Conservation (phyloP, 2,888 invertebrate species). For the Xestia c-nigrum region DNA sequence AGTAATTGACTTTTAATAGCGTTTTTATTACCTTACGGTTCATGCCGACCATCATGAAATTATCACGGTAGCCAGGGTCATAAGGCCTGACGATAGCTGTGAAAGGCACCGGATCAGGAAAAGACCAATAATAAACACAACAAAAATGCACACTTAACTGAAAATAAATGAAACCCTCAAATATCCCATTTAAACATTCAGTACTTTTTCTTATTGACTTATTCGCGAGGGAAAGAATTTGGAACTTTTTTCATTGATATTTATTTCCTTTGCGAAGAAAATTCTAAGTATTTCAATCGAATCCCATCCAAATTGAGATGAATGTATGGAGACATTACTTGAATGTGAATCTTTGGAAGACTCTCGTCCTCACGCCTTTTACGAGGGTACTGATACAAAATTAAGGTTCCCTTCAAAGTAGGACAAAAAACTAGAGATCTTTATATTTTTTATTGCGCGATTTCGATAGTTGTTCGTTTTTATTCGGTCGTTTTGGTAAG, state of each 20-base stretch:
- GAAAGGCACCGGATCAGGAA: neutral
- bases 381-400: conserved; percentile 34
- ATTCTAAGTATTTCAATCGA: conserved; percentile 56
- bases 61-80: neutral
- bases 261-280: conserved; percentile 47
- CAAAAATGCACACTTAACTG: conserved; percentile 6
- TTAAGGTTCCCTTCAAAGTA: conserved; percentile 20
- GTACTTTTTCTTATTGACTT: conserved; percentile 36
- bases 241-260: conserved; percentile 55
- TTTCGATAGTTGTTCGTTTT: conserved; percentile 20
- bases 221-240: conserved; percentile 14
- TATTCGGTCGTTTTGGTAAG: conserved; percentile 29
- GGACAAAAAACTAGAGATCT: conserved; percentile 30
- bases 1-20: neutral
- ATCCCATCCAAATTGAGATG: conserved; percentile 59
- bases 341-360: conserved; percentile 47
- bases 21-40: too few species aligned
- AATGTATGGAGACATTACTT: conserved; percentile 55
- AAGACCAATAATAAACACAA: conserved; percentile 1
- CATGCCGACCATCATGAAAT: neutral
- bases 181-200: conserved; percentile 29
- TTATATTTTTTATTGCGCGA: conserved; percentile 16
- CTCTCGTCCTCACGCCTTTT: neutral
- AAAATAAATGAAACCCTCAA: conserved; percentile 39
- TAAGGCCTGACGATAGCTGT: conserved; percentile 1